phyloP scores from a whole-genome alignment of 2,888 invertebrate genomes.

The Cistogaster globosa region DNA sequence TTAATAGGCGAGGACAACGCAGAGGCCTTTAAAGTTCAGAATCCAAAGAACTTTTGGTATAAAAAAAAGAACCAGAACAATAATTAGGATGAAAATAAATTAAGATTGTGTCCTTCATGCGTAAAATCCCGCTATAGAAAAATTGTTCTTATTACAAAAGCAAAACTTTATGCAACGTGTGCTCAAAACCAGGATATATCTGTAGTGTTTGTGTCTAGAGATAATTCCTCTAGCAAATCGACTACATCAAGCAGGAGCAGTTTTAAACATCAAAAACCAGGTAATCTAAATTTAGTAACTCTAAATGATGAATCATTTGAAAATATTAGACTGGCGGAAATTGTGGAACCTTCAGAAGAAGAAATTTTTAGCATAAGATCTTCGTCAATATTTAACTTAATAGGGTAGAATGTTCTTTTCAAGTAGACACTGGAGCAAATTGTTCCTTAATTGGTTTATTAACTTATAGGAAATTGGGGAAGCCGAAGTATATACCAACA shows the following conservation, averaged over 20 bases:
- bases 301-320: neutral
- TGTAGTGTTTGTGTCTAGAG: slow-evolving; percentile 22
- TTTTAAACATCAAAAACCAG: too few species aligned
- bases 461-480: neutral
- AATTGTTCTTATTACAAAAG: slow-evolving; percentile 41
- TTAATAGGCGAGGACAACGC: too few species aligned
- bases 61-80: too few species aligned
- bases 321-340: neutral
- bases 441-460: neutral
- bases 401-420: neutral
- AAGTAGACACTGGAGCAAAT: slow-evolving; percentile 28
- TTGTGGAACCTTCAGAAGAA: neutral
- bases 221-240: neutral
- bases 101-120: neutral
- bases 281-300: neutral
- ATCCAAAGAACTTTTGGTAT: too few species aligned
- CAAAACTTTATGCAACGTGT: slow-evolving; percentile 19
- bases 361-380: neutral
- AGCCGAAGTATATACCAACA: neutral
- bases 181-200: slow-evolving; percentile 26
- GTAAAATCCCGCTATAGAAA: slow-evolving; percentile 10
- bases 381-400: neutral
- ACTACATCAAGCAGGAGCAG: neutral
- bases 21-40: too few species aligned
- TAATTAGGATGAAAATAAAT: too few species aligned